A percentile compares a stretch with the other conserved stretches of the same genome.
These are phyloP conservation scores for Nezara viridula DNA, from an alignment of 2,888 invertebrate genomes.

Conservation along the genomic window DNA sequence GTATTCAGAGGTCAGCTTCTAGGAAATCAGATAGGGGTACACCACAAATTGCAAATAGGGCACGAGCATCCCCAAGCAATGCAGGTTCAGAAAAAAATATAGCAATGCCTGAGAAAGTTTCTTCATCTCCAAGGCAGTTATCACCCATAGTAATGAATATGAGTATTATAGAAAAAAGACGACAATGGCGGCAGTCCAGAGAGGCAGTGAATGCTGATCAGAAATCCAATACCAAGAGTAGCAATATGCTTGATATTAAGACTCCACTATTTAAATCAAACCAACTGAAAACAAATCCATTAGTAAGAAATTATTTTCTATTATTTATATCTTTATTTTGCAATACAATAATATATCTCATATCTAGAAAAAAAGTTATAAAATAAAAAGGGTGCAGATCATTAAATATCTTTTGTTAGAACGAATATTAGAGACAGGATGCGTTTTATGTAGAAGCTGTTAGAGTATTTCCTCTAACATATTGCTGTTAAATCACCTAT, in stretches of 20 bases:
- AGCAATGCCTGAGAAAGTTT: neutral
- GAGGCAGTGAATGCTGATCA: neutral
- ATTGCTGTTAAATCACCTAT: too few species aligned
- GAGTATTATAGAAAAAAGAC: slow-evolving; percentile 12
- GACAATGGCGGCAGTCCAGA: neutral
- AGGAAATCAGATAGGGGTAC: neutral
- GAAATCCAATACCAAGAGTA: neutral
- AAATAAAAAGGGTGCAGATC: too few species aligned
- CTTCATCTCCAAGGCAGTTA: neutral
- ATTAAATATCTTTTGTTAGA: too few species aligned
- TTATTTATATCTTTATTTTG: neutral
- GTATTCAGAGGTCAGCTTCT: neutral
- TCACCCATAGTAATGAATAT: neutral
- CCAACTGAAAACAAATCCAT: slow-evolving; percentile 21
- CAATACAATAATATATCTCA: neutral
- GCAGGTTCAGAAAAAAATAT: neutral
- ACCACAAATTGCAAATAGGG: neutral
- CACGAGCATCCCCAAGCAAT: neutral
- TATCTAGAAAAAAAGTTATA: too few species aligned
- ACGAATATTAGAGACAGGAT: too few species aligned
- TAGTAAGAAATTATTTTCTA: slow-evolving; percentile 10
- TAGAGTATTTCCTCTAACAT: too few species aligned
- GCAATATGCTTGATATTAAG: slow-evolving; percentile 10
- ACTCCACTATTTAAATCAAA: neutral
- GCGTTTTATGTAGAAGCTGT: too few species aligned